Conservation (phyloP, 2,113 vertebrate species). For the Petaurus breviceps region DNA sequence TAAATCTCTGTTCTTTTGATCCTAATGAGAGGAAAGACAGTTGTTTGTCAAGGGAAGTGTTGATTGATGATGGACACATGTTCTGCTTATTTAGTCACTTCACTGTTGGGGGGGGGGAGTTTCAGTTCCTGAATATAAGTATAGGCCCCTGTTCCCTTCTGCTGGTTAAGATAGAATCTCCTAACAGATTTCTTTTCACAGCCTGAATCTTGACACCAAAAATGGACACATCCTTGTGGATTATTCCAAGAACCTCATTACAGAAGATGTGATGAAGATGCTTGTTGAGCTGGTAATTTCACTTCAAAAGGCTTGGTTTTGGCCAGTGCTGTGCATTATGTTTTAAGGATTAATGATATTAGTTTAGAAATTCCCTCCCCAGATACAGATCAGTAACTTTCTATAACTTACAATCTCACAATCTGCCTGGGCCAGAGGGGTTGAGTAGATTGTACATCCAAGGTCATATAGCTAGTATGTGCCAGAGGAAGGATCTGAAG, state of each 20-base stretch:
- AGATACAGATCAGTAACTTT: neutral
- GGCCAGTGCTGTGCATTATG: neutral
- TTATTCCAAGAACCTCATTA: slow-evolving; percentile 97
- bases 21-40: neutral
- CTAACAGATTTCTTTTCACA: slow-evolving; percentile 76
- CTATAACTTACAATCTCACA: neutral
- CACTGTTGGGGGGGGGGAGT: neutral
- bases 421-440: neutral
- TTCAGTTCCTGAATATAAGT: neutral
- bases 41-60: neutral
- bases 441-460: neutral
- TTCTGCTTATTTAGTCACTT: neutral
- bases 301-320: neutral
- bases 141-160: neutral
- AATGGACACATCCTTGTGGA: slow-evolving; percentile 95
- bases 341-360: neutral
- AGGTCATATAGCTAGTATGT: neutral
- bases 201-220: slow-evolving; percentile 88
- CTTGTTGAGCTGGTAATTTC: slow-evolving; percentile 92
- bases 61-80: neutral
- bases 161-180: neutral
- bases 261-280: slow-evolving; percentile 93
- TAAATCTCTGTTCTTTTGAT: neutral
- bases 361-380: neutral
- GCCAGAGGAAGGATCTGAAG: neutral